These are phyloP conservation scores for Sinocyclocheilus anophthalmus DNA, from an alignment of 2,113 vertebrate species.

Conservation along the genomic window DNA sequence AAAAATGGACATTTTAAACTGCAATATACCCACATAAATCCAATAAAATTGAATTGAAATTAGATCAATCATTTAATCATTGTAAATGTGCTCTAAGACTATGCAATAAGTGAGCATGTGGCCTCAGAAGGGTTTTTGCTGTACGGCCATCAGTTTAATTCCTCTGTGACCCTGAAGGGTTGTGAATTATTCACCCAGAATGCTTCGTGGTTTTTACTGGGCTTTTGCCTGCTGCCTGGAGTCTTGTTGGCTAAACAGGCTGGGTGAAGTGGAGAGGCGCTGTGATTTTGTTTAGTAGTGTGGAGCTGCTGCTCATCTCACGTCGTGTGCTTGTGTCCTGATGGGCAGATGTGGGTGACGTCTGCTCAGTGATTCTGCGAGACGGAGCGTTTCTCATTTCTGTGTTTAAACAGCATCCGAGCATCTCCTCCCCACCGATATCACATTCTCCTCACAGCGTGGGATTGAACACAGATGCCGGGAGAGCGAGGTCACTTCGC, in stretches of 20 bases:
- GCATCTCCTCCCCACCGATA: background rate
- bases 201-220: background rate
- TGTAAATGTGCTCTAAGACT: background rate
- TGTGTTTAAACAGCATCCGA: slow-evolving; percentile 21
- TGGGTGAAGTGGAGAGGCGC: background rate
- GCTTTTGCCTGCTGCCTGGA: background rate
- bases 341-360: slow-evolving; percentile 29
- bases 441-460: slow-evolving; percentile 20
- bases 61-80: background rate
- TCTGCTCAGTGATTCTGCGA: background rate
- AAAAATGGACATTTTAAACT: background rate
- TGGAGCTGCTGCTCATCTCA: background rate
- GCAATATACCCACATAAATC: background rate
- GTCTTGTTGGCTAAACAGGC: background rate
- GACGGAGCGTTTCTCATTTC: slow-evolving; percentile 6
- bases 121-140: background rate
- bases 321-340: background rate
- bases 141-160: background rate
- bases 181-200: background rate
- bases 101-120: background rate
- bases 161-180: background rate
- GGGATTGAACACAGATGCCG: slow-evolving; percentile 18
- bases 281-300: background rate
- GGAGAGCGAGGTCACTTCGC: background rate
- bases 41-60: background rate